Percentiles rank a stretch among this genome's conserved stretches.
Conservation (phyloP, 2,797 vertebrate genomes). For the Anniella stebbinsi region DNA sequence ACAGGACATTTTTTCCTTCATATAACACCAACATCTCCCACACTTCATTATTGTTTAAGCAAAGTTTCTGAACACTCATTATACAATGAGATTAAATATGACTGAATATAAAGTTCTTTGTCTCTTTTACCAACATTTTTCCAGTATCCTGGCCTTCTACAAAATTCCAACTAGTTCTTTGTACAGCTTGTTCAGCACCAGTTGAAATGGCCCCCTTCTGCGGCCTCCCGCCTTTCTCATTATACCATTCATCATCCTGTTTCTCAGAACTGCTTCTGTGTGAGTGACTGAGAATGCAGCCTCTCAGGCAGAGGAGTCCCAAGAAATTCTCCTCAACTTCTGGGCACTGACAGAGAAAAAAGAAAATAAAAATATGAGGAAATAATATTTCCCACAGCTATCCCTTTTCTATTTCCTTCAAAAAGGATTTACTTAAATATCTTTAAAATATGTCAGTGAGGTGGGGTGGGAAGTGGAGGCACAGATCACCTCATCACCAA, state of each 20-base stretch:
- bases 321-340: neutral
- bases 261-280: conserved; percentile 23
- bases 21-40: rapidly evolving
- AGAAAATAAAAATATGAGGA: too few relatives aligned
- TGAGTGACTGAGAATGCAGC: neutral
- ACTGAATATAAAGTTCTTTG: neutral
- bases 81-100: neutral
- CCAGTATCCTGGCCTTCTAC: neutral
- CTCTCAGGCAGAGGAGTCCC: conserved; percentile 5
- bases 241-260: conserved; percentile 18
- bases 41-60: neutral
- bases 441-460: neutral
- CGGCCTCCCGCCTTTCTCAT: conserved; percentile 3
- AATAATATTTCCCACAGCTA: neutral
- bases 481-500: neutral
- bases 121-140: conserved; percentile 1
- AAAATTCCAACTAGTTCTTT: neutral
- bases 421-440: neutral
- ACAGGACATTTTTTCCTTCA: neutral
- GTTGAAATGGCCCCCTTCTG: neutral
- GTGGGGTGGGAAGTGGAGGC: neutral
- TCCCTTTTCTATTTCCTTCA: neutral
- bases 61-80: neutral
- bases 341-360: neutral
- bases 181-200: neutral